phyloP scores from a whole-genome alignment of 2,797 vertebrate species.

The Amniataba percoides region DNA sequence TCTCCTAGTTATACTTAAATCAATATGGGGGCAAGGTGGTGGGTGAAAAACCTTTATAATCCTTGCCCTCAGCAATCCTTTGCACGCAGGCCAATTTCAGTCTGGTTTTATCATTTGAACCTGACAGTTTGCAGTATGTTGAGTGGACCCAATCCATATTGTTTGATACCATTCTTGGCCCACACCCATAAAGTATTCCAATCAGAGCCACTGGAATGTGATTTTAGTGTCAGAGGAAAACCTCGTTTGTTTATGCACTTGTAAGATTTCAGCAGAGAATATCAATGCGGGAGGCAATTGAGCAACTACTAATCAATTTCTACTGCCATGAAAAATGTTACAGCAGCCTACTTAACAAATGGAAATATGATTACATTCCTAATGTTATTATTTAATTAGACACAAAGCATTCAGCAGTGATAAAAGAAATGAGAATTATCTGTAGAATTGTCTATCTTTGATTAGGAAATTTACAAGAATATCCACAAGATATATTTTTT shows the following conservation, averaged over 20 bases:
- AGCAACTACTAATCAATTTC: conserved; percentile 66
- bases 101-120: conserved; percentile 83
- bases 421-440: conserved; percentile 20
- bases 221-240: conserved; percentile 73
- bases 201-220: conserved; percentile 72
- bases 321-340: conserved; percentile 57
- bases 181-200: conserved; percentile 74
- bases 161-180: conserved; percentile 74
- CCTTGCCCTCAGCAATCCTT: conserved; percentile 83
- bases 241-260: conserved; percentile 67
- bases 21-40: conserved; percentile 81
- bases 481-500: not conserved
- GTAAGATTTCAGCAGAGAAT: conserved; percentile 62
- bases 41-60: conserved; percentile 84
- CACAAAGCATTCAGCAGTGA: conserved; percentile 9
- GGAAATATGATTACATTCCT: conserved; percentile 45
- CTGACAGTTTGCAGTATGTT: conserved; percentile 78
- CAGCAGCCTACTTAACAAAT: conserved; percentile 29
- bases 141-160: conserved; percentile 78
- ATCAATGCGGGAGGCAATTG: conserved; percentile 67
- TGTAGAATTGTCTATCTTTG: not conserved
- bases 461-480: conserved; percentile 5
- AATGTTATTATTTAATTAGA: conserved; percentile 47
- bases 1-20: conserved; percentile 83
- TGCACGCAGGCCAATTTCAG: conserved; percentile 79